These are phyloP conservation scores for Pagetopsis macropterus DNA, from an alignment of 2,797 vertebrate genomes.

Conservation along the genomic window DNA sequence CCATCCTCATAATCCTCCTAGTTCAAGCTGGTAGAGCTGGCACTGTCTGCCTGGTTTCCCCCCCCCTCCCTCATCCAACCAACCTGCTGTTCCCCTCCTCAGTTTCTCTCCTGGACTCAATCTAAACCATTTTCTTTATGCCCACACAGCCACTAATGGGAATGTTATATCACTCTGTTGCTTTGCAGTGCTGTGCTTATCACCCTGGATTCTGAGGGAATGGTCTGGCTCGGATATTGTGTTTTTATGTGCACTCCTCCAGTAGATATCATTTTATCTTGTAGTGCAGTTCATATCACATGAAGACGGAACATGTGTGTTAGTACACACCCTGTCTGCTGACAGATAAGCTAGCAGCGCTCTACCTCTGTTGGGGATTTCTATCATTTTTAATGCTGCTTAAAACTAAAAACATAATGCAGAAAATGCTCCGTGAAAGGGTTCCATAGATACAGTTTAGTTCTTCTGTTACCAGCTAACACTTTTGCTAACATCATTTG, in stretches of 20 bases:
- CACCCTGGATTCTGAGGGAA: conserved; percentile 9
- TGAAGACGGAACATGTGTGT: conserved; percentile 4
- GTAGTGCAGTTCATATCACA: conserved; percentile 10
- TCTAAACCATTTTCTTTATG: conserved; percentile 32
- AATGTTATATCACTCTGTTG: conserved; percentile 20
- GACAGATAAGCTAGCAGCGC: not conserved
- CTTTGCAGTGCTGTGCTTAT: conserved; percentile 14
- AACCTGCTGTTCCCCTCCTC: conserved; percentile 36
- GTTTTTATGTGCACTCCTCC: conserved; percentile 4
- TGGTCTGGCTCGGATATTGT: conserved; percentile 5
- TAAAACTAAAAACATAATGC: not conserved
- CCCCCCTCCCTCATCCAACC: conserved; percentile 27
- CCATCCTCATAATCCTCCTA: conserved; percentile 68
- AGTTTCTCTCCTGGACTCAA: not conserved
- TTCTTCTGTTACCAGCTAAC: not conserved
- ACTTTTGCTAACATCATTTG: not conserved
- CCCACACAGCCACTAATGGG: conserved; percentile 13
- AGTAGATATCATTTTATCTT: not conserved
- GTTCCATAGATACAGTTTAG: not conserved
- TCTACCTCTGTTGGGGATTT: not conserved
- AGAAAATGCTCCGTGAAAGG: not conserved
- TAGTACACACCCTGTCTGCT: conserved; percentile 4
- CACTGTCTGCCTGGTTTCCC: conserved; percentile 27
- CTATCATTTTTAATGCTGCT: not conserved
- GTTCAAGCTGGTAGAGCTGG: conserved; percentile 62